Conservation (phyloP, 37 sponge, comb jelly and placozoan genomes). For the Aplysina aerophoba region DNA sequence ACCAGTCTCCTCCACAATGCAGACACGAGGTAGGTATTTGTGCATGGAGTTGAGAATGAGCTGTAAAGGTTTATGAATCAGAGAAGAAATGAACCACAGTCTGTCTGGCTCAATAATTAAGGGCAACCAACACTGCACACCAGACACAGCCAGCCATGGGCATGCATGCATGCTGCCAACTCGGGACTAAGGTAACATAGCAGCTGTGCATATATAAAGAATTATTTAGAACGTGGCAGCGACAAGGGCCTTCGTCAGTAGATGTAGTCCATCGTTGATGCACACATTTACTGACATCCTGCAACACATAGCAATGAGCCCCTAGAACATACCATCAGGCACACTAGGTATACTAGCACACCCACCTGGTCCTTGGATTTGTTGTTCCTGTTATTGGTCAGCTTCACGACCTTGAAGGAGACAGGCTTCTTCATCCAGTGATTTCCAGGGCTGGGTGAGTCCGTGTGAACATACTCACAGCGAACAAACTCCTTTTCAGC, state of each 20-base stretch:
- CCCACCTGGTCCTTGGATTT: slow-evolving; percentile 46
- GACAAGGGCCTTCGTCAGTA: no score
- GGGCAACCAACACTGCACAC: no score
- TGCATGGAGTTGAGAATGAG: slow-evolving; percentile 87
- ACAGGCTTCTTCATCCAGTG: slow-evolving; percentile 71
- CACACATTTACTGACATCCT: neutral
- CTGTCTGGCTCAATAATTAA: no score
- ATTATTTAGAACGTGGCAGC: no score
- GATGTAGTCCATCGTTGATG: neutral
- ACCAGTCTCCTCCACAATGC: slow-evolving; percentile 33
- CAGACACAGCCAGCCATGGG: no score
- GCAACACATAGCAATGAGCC: no score
- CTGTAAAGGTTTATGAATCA: slow-evolving; percentile 38
- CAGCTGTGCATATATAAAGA: no score
- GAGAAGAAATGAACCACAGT: neutral
- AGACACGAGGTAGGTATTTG: slow-evolving; percentile 62
- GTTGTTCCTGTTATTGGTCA: slow-evolving; percentile 77
- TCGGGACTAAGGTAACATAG: no score
- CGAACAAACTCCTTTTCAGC: slow-evolving; percentile 56
- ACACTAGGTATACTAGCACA: neutral
- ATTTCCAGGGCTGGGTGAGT: slow-evolving; percentile 72
- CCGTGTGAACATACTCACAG: slow-evolving; percentile 66
- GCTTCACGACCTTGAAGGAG: slow-evolving; percentile 73
- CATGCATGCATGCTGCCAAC: no score
- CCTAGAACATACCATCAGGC: no score